Evolutionary conservation across 2,113 vertebrate species (phyloP).

Genomic region (Turdus rufiventris): DNA sequence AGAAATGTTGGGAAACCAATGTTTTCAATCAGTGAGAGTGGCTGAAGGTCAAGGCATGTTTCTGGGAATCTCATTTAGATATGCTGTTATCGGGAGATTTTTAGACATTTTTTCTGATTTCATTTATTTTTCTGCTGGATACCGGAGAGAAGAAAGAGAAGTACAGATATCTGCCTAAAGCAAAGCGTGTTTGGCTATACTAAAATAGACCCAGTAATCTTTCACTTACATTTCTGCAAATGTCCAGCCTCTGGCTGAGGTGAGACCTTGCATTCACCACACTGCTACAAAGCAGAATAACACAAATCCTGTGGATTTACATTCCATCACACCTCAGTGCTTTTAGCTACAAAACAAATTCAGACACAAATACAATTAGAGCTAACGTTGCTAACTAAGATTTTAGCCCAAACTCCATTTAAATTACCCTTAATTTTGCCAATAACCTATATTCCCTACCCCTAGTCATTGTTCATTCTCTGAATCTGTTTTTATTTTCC

Average conservation of each 20-base stretch:
- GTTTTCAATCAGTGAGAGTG: background rate
- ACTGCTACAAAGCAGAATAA: background rate
- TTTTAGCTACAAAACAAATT: background rate
- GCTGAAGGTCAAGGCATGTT: constrained; percentile 7
- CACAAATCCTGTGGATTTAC: background rate
- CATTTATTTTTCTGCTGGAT: background rate
- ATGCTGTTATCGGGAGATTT: background rate
- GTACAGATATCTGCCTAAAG: background rate
- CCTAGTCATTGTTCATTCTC: background rate
- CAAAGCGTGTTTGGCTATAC: background rate
- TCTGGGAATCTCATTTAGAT: constrained; percentile 22
- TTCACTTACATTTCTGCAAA: background rate
- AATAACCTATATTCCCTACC: background rate
- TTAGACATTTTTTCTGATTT: constrained; percentile 2
- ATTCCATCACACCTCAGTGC: background rate
- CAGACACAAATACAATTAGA: background rate
- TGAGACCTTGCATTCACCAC: background rate
- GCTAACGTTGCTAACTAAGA: background rate
- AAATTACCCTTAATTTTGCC: background rate
- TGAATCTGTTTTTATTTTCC: background rate
- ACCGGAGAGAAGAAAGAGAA: background rate
- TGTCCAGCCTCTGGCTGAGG: background rate
- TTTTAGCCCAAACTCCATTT: background rate
- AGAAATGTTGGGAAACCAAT: background rate
- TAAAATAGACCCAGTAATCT: background rate